phyloP scores from a whole-genome alignment of 1,140 invertebrate species.

The Neodiprion pinetum region DNA sequence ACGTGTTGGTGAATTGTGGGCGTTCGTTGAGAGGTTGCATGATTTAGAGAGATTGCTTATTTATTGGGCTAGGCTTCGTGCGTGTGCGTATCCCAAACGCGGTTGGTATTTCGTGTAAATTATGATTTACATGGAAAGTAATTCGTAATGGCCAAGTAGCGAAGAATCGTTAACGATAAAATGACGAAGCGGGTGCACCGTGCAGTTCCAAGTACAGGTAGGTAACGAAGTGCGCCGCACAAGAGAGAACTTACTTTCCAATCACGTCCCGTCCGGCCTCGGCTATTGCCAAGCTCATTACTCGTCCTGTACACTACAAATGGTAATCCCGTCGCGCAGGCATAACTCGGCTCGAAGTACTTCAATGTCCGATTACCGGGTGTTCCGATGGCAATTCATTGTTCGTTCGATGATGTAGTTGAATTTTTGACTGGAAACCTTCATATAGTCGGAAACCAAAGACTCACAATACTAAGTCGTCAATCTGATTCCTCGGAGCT shows the following conservation, averaged over 20 bases:
- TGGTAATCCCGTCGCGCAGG: background rate
- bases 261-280: background rate
- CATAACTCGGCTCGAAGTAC: background rate
- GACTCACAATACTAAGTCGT: too few relatives aligned
- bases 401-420: too few relatives aligned
- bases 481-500: too few relatives aligned
- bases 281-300: background rate
- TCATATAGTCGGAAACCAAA: too few relatives aligned
- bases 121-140: conserved; percentile 2
- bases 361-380: background rate
- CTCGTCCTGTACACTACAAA: background rate
- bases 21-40: background rate
- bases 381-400: background rate
- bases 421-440: too few relatives aligned
- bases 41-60: conserved; percentile 3
- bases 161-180: background rate
- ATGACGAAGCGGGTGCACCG: background rate
- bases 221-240: too few relatives aligned
- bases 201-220: background rate
- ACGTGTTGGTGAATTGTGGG: background rate
- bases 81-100: background rate
- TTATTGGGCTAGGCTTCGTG: conserved; percentile 1
- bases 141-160: conserved; percentile 8
- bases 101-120: background rate
- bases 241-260: conserved; percentile 1